Evolutionary conservation across 1,140 invertebrate species (phyloP).

Genomic region (Pissodes strobi): DNA sequence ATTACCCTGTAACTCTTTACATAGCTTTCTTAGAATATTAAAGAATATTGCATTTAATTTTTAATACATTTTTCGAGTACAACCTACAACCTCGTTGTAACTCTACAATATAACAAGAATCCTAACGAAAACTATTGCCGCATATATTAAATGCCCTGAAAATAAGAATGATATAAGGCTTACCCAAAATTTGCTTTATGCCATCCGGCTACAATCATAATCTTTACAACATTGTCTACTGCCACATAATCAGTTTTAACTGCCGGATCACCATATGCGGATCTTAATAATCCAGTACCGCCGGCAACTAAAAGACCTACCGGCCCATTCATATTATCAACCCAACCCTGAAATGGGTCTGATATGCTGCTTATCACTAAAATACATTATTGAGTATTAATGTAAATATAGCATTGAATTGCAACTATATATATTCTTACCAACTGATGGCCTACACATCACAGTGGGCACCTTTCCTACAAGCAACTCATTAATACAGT

Average conservation of each 20-base stretch:
- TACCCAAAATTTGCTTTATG: slow-evolving; percentile 68
- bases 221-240: slow-evolving; percentile 81
- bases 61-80: too few species aligned
- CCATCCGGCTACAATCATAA: slow-evolving; percentile 76
- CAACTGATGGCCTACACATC: slow-evolving; percentile 90
- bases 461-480: slow-evolving; percentile 71
- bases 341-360: slow-evolving; percentile 80
- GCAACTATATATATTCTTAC: slow-evolving; percentile 55
- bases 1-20: too few species aligned
- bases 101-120: too few species aligned
- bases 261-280: slow-evolving; percentile 66
- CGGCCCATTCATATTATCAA: slow-evolving; percentile 94
- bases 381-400: slow-evolving; percentile 31
- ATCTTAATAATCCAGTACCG: slow-evolving; percentile 80
- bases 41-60: too few species aligned
- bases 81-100: too few species aligned
- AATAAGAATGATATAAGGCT: too few species aligned
- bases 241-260: slow-evolving; percentile 81
- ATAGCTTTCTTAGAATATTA: too few species aligned
- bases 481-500: slow-evolving; percentile 70
- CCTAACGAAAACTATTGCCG: too few species aligned
- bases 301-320: slow-evolving; percentile 73
- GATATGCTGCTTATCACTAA: slow-evolving; percentile 65
- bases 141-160: too few species aligned
- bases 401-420: too few species aligned